Evolutionary conservation across 2,113 vertebrate species (phyloP).

Genomic region (Maccullochella peelii): DNA sequence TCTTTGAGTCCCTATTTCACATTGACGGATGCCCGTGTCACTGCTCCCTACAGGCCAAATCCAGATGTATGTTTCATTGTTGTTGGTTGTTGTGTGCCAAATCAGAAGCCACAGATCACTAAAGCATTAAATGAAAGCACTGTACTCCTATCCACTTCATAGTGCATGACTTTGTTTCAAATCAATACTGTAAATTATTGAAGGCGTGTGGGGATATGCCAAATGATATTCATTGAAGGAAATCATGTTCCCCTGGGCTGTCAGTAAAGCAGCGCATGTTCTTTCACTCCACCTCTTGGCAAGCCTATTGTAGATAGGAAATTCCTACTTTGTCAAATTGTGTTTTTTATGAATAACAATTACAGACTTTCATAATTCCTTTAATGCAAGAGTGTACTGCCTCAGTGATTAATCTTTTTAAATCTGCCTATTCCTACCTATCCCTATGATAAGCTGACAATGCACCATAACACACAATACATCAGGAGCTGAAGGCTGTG

Average conservation of each 20-base stretch:
- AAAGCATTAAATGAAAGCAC: constrained; percentile 78
- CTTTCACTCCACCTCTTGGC: constrained; percentile 72
- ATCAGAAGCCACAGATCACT: constrained; percentile 65
- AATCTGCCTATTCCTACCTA: constrained; percentile 59
- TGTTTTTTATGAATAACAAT: constrained; percentile 88
- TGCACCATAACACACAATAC: constrained; percentile 43
- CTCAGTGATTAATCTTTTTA: constrained; percentile 77
- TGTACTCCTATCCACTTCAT: constrained; percentile 72
- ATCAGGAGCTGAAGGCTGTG: constrained; percentile 68
- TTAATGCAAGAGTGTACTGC: constrained; percentile 52
- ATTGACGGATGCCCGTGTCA: constrained; percentile 61
- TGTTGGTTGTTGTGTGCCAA: constrained; percentile 59
- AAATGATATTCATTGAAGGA: constrained; percentile 83
- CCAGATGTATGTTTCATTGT: constrained; percentile 56
- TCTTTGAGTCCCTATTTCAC: constrained; percentile 60
- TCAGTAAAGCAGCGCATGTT: constrained; percentile 69
- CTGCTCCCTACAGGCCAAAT: constrained; percentile 46
- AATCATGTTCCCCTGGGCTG: constrained; percentile 77
- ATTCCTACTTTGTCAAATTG: constrained; percentile 72
- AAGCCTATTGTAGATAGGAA: constrained; percentile 69
- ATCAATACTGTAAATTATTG: constrained; percentile 85
- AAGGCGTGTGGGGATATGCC: constrained; percentile 73
- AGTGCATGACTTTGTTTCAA: constrained; percentile 78
- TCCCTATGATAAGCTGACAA: constrained; percentile 44
- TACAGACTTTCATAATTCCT: constrained; percentile 80